phyloP scores from a whole-genome alignment of 2,113 vertebrate species.

The Brachyistius frenatus region DNA sequence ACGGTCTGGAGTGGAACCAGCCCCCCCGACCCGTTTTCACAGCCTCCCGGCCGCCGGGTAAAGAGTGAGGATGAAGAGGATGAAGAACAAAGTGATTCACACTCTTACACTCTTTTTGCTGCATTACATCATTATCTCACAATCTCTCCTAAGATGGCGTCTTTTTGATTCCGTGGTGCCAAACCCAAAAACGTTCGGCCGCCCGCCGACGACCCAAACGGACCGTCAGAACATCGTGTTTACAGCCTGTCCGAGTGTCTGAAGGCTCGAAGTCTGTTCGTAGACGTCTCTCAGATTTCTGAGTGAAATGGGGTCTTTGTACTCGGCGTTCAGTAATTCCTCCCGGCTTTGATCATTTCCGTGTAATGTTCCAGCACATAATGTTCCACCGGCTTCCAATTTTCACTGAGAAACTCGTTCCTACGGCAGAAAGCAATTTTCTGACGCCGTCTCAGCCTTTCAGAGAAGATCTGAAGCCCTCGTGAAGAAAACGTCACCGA shows the following conservation, averaged over 20 bases:
- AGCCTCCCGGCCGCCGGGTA: too few relatives aligned
- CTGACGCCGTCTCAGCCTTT: conserved; percentile 40
- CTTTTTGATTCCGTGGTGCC: not conserved
- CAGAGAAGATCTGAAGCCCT: too few relatives aligned
- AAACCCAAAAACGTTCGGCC: conserved; percentile 8
- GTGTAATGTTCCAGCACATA: conserved; percentile 59
- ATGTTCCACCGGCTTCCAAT: conserved; percentile 60
- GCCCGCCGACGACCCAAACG: not conserved
- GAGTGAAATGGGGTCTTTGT: conserved; percentile 39
- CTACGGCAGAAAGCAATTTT: conserved; percentile 50
- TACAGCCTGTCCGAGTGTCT: too few relatives aligned
- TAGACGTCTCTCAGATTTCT: not conserved
- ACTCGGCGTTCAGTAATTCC: conserved; percentile 31
- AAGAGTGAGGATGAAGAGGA: too few relatives aligned
- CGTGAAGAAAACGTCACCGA: too few relatives aligned
- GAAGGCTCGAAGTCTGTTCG: too few relatives aligned
- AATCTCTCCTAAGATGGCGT: conserved; percentile 1
- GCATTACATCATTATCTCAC: conserved; percentile 21
- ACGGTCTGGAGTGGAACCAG: too few relatives aligned
- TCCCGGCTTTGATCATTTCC: conserved; percentile 60
- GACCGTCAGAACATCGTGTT: not conserved
- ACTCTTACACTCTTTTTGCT: conserved; percentile 1
- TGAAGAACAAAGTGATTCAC: conserved; percentile 12
- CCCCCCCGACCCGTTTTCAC: too few relatives aligned
- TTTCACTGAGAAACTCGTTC: conserved; percentile 53